Percentiles rank a stretch among this genome's conserved stretches.
These are phyloP conservation scores for Eutolmus rufibarbis DNA, from an alignment of 2,888 invertebrate genomes.

Conservation along the genomic window DNA sequence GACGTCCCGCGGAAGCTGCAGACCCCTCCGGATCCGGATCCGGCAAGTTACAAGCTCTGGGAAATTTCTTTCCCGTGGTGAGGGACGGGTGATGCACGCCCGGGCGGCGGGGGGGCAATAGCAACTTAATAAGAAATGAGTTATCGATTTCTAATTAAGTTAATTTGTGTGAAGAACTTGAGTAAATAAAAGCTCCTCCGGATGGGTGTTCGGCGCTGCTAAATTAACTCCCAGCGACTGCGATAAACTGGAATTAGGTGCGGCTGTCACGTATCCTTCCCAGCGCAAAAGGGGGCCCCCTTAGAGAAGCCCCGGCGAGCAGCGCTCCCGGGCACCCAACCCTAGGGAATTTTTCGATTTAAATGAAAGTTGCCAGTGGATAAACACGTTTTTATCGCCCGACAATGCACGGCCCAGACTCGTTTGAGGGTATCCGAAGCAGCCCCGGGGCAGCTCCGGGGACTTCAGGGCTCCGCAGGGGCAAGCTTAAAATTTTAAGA, in stretches of 20 bases:
- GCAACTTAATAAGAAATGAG: constrained; percentile 32
- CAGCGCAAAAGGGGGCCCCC: neutral
- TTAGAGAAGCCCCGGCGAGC: neutral
- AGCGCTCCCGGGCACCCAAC: neutral
- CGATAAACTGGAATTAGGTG: neutral
- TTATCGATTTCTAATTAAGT: constrained; percentile 42
- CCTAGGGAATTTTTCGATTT: neutral
- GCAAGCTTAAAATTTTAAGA: neutral
- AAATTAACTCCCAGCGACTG: constrained; percentile 25
- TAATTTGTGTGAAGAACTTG: constrained; percentile 39
- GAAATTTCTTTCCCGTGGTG: neutral
- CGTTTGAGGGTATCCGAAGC: neutral
- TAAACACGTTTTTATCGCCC: neutral
- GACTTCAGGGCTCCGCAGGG: neutral
- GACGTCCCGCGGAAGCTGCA: neutral
- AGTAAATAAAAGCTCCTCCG: constrained; percentile 28
- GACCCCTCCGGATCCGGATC: neutral
- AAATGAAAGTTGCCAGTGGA: neutral
- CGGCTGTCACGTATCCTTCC: neutral
- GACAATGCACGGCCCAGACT: neutral
- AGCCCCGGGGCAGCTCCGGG: too few relatives aligned
- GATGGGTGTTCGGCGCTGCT: constrained; percentile 14
- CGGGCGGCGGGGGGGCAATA: neutral
- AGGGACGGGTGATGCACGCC: neutral
- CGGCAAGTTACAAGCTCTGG: neutral